These are phyloP conservation scores for Drosophila infuscata DNA, from an alignment of 2,888 invertebrate genomes.

Conservation along the genomic window DNA sequence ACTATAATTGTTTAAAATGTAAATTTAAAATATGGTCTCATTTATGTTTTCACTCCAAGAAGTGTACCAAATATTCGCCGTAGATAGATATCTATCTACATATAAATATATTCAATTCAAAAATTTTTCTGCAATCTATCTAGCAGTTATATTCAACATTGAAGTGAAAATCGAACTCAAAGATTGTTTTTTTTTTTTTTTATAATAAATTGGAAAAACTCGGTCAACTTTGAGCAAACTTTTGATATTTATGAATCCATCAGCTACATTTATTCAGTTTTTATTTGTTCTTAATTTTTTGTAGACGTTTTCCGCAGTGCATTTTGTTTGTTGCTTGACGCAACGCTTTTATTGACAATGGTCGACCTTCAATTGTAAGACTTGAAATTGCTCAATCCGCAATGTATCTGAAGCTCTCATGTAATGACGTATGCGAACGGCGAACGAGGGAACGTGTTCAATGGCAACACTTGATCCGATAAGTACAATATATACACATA, in stretches of 20 bases:
- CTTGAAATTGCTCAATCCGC: conserved; percentile 4
- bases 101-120: too few relatives aligned
- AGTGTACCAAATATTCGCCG: too few relatives aligned
- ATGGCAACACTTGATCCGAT: conserved; percentile 40
- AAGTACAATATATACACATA: not conserved
- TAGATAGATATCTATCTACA: too few relatives aligned
- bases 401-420: conserved; percentile 7
- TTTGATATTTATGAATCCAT: not conserved
- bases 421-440: conserved; percentile 28
- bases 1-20: not conserved
- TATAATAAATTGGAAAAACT: not conserved
- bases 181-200: not conserved
- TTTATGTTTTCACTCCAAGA: too few relatives aligned
- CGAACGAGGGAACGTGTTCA: conserved; percentile 34
- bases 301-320: not conserved
- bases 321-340: not conserved
- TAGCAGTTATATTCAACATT: too few relatives aligned
- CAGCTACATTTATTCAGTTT: conserved; percentile 36
- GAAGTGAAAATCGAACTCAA: not conserved
- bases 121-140: not conserved
- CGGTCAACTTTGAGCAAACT: not conserved
- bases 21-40: not conserved
- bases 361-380: conserved; percentile 10
- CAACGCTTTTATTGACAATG: not conserved
- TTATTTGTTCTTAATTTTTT: not conserved